Evolutionary conservation across 2,888 invertebrate species (phyloP).

Genomic region (Eulithis testata): DNA sequence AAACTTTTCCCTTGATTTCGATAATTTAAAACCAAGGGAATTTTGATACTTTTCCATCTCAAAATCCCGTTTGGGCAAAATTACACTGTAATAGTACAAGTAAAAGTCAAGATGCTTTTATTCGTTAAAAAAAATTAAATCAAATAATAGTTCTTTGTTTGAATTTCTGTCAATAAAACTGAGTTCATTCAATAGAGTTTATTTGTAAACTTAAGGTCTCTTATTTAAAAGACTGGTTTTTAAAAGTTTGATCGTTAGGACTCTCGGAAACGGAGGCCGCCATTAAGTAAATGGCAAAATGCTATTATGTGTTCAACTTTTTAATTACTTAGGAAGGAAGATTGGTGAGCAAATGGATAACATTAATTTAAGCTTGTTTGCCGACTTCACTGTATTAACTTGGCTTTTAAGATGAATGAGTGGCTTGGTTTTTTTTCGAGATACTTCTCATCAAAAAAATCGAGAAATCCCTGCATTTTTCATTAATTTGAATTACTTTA

Average conservation of each 20-base stretch:
- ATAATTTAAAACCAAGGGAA: too few species aligned
- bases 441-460: too few species aligned
- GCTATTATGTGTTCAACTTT: constrained; percentile 34
- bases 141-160: too few species aligned
- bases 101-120: too few species aligned
- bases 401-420: constrained; percentile 7
- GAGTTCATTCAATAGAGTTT: background rate
- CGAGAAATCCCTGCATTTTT: too few species aligned
- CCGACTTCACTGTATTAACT: constrained; percentile 17
- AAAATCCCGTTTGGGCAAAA: too few species aligned
- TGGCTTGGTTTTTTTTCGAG: background rate
- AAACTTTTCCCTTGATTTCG: too few species aligned
- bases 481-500: too few species aligned
- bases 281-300: constrained; percentile 34
- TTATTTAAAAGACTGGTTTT: constrained; percentile 27
- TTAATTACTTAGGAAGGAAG: constrained; percentile 34
- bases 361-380: constrained; percentile 31
- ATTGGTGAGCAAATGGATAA: constrained; percentile 31
- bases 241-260: constrained; percentile 33
- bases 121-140: too few species aligned
- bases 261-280: constrained; percentile 13
- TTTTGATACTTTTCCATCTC: too few species aligned
- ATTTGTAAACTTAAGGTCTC: constrained; percentile 22
- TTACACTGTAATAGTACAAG: too few species aligned
- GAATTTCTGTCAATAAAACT: too few species aligned